phyloP scores from a whole-genome alignment of 1,140 invertebrate species.

The Meteorus sp. region DNA sequence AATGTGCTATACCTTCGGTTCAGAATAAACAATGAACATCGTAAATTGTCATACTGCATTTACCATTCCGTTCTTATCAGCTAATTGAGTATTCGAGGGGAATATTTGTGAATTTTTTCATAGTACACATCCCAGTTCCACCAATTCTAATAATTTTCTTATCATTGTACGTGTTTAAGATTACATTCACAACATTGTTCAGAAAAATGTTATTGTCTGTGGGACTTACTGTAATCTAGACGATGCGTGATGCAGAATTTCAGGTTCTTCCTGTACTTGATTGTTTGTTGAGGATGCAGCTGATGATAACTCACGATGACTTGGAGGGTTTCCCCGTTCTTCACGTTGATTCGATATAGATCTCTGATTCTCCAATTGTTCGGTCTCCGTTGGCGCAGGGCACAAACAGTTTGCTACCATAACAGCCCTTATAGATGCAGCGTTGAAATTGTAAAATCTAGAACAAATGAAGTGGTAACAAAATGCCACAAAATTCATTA shows the following conservation, averaged over 20 bases:
- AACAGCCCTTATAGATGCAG: constrained; percentile 76
- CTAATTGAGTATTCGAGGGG: neutral
- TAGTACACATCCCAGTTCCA: too few relatives aligned
- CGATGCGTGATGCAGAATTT: constrained; percentile 53
- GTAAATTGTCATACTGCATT: too few relatives aligned
- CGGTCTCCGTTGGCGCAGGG: constrained; percentile 46
- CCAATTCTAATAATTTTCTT: too few relatives aligned
- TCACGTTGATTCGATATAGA: constrained; percentile 44
- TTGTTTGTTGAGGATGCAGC: constrained; percentile 36
- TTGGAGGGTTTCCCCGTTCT: constrained; percentile 61
- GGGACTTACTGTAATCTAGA: constrained; percentile 51
- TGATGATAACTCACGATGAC: constrained; percentile 57
- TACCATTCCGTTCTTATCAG: too few relatives aligned
- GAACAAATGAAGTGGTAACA: constrained; percentile 9
- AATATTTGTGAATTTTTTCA: neutral
- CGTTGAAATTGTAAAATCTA: constrained; percentile 81
- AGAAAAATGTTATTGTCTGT: constrained; percentile 6
- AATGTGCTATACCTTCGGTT: constrained; percentile 54
- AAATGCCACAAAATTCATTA: constrained; percentile 10
- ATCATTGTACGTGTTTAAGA: too few relatives aligned
- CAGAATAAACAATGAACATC: constrained; percentile 11
- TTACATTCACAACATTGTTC: neutral
- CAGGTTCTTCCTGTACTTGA: constrained; percentile 44
- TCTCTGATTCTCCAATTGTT: constrained; percentile 37
- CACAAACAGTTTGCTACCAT: constrained; percentile 72